Percentiles rank a stretch among this genome's conserved stretches.
phyloP scores from a whole-genome alignment of 2,888 invertebrate genomes.

The Leptura quadrifasciata region DNA sequence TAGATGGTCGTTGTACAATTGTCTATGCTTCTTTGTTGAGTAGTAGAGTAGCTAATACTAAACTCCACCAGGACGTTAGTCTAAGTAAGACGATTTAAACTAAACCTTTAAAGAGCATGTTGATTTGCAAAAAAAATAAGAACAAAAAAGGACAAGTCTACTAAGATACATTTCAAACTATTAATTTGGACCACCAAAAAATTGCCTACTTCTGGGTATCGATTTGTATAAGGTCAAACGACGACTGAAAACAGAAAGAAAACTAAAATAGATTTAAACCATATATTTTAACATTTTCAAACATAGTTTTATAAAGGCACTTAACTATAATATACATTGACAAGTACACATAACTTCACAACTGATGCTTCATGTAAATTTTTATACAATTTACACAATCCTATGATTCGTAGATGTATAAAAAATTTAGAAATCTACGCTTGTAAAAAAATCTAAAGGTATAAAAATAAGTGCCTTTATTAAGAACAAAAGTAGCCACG shows the following conservation, averaged over 20 bases:
- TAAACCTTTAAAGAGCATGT: too few species aligned
- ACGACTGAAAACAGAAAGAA: conserved; percentile 17
- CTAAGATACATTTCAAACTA: too few species aligned
- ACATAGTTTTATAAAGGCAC: conserved; percentile 16
- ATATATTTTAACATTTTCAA: conserved; percentile 15
- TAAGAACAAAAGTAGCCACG: not conserved
- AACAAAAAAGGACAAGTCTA: too few species aligned
- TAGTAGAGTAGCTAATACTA: too few species aligned
- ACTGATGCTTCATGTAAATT: not conserved
- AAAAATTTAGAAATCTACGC: not conserved
- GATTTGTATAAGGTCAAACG: too few species aligned
- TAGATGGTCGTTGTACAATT: too few species aligned
- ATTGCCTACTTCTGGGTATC: too few species aligned
- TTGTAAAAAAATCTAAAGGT: not conserved
- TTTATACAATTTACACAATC: not conserved
- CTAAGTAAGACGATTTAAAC: too few species aligned
- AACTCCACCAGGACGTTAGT: too few species aligned
- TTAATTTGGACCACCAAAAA: too few species aligned
- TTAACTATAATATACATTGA: not conserved
- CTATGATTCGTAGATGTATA: not conserved
- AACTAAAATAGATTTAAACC: not conserved
- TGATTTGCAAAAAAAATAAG: too few species aligned
- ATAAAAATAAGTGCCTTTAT: conserved; percentile 30
- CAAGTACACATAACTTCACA: not conserved
- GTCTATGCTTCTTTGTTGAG: too few species aligned